These are phyloP conservation scores for Synergus laeviventris DNA, from an alignment of 2,888 invertebrate genomes.

Conservation along the genomic window DNA sequence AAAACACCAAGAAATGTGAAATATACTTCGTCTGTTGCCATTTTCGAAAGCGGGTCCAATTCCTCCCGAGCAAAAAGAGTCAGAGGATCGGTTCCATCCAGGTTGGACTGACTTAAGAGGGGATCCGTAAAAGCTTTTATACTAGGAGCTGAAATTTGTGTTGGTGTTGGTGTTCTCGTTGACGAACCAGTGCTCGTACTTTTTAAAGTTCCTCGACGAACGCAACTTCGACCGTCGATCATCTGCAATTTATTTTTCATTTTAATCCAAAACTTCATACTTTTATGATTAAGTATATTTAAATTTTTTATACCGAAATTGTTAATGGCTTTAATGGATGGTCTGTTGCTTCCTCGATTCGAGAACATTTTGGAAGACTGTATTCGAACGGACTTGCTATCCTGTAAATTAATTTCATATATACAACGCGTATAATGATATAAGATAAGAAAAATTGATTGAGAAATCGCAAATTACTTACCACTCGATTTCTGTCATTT, in stretches of 20 bases:
- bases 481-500: slow-evolving; percentile 12
- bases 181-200: slow-evolving; percentile 78
- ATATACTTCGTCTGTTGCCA: slow-evolving; percentile 78
- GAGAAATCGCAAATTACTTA: background rate
- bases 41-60: slow-evolving; percentile 82
- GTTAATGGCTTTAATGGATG: slow-evolving; percentile 80
- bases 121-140: slow-evolving; percentile 77
- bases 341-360: slow-evolving; percentile 75
- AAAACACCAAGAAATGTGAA: slow-evolving; percentile 25
- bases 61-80: slow-evolving; percentile 83
- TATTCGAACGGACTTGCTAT: slow-evolving; percentile 64
- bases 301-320: slow-evolving; percentile 73
- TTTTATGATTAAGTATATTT: background rate
- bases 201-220: slow-evolving; percentile 77
- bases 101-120: slow-evolving; percentile 76
- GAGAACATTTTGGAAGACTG: slow-evolving; percentile 54
- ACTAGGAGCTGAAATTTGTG: slow-evolving; percentile 71
- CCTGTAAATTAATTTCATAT: slow-evolving; percentile 57
- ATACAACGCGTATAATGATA: too few species aligned
- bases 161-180: slow-evolving; percentile 73
- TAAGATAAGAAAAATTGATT: background rate
- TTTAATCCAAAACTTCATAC: background rate
- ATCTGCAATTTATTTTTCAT: slow-evolving; percentile 71
- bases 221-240: slow-evolving; percentile 78
- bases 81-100: slow-evolving; percentile 86